phyloP scores from a whole-genome alignment of 2,113 vertebrate species.

The Chlorodrepanis virens region DNA sequence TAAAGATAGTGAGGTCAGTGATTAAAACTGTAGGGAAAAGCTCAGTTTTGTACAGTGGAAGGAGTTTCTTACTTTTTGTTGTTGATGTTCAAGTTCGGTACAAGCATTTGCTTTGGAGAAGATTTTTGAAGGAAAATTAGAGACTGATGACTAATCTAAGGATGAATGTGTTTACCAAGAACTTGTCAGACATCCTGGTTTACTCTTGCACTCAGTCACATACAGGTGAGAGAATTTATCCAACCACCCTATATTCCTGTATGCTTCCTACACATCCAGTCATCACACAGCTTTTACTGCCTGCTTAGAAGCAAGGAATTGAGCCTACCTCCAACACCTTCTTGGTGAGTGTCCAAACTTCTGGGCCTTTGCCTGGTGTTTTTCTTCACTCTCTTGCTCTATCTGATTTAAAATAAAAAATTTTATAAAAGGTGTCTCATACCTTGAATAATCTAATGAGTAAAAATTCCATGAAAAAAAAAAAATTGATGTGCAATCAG shows the following conservation, averaged over 20 bases:
- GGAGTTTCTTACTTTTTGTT: not conserved
- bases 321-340: not conserved
- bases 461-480: not conserved
- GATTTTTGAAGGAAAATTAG: not conserved
- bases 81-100: not conserved
- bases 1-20: not conserved
- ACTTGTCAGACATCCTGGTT: not conserved
- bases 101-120: not conserved
- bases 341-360: not conserved
- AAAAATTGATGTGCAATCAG: not conserved
- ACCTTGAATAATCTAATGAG: not conserved
- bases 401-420: not conserved
- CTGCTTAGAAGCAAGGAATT: not conserved
- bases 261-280: not conserved
- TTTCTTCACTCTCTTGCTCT: not conserved
- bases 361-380: not conserved
- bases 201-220: not conserved
- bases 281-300: not conserved
- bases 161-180: not conserved
- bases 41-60: not conserved
- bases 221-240: not conserved
- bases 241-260: not conserved
- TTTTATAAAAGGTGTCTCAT: not conserved
- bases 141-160: not conserved
- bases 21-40: not conserved